These are phyloP conservation scores for Lepisosteus osseus DNA, from an alignment of 2,113 vertebrate genomes.

Conservation along the genomic window DNA sequence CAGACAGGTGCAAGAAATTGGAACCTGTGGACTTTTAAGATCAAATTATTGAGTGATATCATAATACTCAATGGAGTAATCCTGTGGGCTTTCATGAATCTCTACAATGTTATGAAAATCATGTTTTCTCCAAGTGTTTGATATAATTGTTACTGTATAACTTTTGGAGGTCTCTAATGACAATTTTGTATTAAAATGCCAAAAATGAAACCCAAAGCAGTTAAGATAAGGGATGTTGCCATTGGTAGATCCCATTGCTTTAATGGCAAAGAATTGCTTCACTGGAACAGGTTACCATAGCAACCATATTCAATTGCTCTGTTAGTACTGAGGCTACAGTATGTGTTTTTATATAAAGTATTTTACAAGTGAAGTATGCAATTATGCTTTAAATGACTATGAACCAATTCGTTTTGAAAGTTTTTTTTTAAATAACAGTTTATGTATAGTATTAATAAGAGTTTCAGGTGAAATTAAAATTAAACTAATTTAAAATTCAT, in stretches of 20 bases:
- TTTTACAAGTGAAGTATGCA: no score
- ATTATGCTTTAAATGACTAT: no score
- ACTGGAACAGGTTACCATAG: constrained; percentile 37
- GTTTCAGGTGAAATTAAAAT: no score
- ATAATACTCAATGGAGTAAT: no score
- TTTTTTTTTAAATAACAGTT: no score
- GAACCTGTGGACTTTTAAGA: no score
- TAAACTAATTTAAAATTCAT: no score
- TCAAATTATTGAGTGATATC: no score
- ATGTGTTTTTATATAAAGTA: background rate
- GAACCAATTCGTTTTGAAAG: no score
- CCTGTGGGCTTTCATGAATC: background rate
- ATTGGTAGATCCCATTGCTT: constrained; percentile 38
- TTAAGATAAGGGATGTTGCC: constrained; percentile 46
- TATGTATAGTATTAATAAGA: no score
- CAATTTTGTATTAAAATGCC: background rate
- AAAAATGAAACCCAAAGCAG: constrained; percentile 24
- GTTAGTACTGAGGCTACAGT: background rate
- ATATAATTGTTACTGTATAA: constrained; percentile 37
- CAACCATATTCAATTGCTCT: constrained; percentile 34
- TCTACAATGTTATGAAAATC: constrained; percentile 13
- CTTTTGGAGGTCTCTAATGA: constrained; percentile 34
- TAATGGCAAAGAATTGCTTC: background rate
- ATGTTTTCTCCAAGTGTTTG: background rate
- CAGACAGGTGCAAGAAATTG: no score